Evolutionary conservation across 2,113 vertebrate genomes (phyloP).

Genomic region (Fukomys damarensis): DNA sequence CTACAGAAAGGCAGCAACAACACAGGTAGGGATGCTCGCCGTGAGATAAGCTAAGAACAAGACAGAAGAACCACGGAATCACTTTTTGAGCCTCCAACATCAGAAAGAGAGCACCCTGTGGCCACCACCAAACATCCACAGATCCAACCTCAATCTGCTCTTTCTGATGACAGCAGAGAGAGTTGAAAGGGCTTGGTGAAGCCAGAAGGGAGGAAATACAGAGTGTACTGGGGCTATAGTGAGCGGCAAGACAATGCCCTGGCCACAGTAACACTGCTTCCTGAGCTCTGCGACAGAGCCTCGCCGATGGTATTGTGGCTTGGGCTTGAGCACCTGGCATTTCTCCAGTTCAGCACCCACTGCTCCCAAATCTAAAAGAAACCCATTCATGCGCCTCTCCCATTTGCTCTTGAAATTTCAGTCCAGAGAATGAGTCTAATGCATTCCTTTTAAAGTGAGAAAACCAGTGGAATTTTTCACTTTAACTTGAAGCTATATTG

Average conservation of each 20-base stretch:
- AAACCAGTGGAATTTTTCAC: not conserved
- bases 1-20: not conserved
- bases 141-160: not conserved
- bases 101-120: not conserved
- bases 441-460: not conserved
- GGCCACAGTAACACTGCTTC: fast-evolving
- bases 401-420: not conserved
- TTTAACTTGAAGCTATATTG: not conserved
- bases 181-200: not conserved
- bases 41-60: no score
- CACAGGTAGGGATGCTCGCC: fast-evolving
- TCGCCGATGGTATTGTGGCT: not conserved
- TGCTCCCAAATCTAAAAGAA: not conserved
- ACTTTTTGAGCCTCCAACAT: not conserved
- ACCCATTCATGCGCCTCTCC: not conserved
- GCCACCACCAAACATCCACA: not conserved
- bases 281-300: not conserved
- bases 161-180: not conserved
- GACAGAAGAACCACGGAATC: not conserved
- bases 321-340: fast-evolving
- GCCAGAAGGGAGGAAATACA: no score
- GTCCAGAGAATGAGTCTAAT: not conserved
- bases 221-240: fast-evolving
- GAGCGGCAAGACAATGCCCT: not conserved
- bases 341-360: not conserved